Base-by-base conservation (phyloP, 2,888 invertebrate species). In the Celastrina argiolus region DNA sequence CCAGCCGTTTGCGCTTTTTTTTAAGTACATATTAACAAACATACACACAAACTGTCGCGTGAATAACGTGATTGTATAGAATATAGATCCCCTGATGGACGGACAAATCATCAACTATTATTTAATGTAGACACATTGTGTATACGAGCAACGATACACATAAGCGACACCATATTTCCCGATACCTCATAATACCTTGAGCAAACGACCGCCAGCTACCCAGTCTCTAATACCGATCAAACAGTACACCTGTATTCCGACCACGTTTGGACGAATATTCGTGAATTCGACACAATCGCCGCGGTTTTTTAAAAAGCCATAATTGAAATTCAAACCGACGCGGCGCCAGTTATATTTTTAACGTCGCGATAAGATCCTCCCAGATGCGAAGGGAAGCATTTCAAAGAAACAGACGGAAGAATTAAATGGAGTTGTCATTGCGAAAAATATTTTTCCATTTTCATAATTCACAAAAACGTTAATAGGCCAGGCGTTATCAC, bases 321-420 rank as follows among this genome's bases (percentile, higher is more conserved):
- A 64, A 73, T 73, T 70, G 69, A 69, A 69, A 71, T 72, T 70
- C 70, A 68, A 65, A 69, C 67, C 68, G 69, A 56, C 64, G 63
- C 71, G 68, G 67, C 72, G 71, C 70, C 69, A 68, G 68, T 70
- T 71, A 69, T 70, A 71, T 72, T 70, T 71, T 67, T 71, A 69
- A 70, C 67, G 65, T 65, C 59, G 58, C 66, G 69, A 73, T 71
- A 73, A 69, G 70, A 71, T 70, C 70, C 51, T 51, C 26, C 70
- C 18, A 61, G 61, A 61, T 64, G 31, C 64, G 64, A 45, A 31
- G 45, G 64, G 51, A 51, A 51, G 64, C 36, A 28, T 41, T 59
- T 61, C 22, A 61, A 39, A 61, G 39, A 34, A 61, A 61, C 39
- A 36, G 18, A 61, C 14, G 61, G 36, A 39, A 36, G 61, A 61